phyloP scores from a whole-genome alignment of 1,140 invertebrate genomes.

The Dolichoris vasculosae region DNA sequence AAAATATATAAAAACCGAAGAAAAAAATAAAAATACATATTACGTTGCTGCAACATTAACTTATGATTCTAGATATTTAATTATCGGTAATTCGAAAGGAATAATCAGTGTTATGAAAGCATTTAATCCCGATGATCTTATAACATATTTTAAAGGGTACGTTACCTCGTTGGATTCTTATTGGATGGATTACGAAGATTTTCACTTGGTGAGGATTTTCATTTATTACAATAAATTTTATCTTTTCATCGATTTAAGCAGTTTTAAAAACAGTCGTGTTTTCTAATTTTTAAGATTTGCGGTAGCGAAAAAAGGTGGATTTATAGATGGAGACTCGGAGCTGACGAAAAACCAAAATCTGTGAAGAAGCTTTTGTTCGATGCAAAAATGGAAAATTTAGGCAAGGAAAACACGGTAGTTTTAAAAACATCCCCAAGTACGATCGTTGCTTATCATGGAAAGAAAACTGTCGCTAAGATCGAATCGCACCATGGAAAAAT shows the following conservation, averaged over 20 bases:
- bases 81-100: constrained; percentile 65
- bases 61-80: constrained; percentile 67
- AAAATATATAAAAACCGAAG: constrained; percentile 55
- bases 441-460: constrained; percentile 58
- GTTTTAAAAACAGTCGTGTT: background rate
- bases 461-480: constrained; percentile 56
- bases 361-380: constrained; percentile 64
- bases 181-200: constrained; percentile 61
- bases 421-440: constrained; percentile 62
- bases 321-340: constrained; percentile 65
- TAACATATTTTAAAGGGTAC: constrained; percentile 64
- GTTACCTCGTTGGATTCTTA: constrained; percentile 68
- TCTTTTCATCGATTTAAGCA: background rate
- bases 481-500: constrained; percentile 62
- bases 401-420: constrained; percentile 60
- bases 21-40: constrained; percentile 55
- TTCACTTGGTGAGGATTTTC: constrained; percentile 61
- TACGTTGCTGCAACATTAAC: constrained; percentile 67
- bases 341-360: constrained; percentile 57
- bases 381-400: constrained; percentile 61
- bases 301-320: constrained; percentile 64
- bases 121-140: constrained; percentile 55
- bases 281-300: constrained; percentile 63
- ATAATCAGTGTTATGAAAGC: constrained; percentile 64
- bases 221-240: background rate